A percentile compares a stretch with the other conserved stretches of the same genome.
phyloP scores from a whole-genome alignment of 2,888 invertebrate species.

The Lysandra coridon region DNA sequence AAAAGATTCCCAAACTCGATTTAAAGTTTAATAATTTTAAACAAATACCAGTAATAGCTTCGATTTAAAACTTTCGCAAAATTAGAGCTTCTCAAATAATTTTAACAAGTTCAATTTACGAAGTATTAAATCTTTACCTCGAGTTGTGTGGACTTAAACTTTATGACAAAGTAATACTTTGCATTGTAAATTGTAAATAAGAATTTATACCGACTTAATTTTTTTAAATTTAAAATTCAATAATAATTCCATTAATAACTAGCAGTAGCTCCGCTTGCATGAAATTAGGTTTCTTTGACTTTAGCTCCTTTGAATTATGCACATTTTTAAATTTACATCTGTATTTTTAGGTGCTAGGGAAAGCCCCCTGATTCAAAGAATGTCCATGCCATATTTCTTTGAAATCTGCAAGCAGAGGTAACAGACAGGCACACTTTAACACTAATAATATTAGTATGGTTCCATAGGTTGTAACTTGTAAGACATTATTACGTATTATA shows the following conservation, averaged over 20 bases:
- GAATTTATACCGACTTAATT: background rate
- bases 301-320: no score
- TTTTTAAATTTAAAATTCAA: background rate
- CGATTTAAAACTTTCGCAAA: background rate
- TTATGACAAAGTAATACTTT: background rate
- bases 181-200: background rate
- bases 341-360: no score
- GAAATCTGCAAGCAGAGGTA: no score
- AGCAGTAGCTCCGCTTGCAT: no score
- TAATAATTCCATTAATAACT: background rate
- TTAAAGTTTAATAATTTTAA: background rate
- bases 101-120: slow-evolving; percentile 9
- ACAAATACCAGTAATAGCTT: slow-evolving; percentile 12
- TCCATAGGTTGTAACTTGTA: background rate
- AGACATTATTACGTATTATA: background rate
- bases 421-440: no score
- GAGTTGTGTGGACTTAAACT: slow-evolving; percentile 14
- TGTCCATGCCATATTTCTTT: no score
- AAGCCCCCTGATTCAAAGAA: no score
- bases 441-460: no score
- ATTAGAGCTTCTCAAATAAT: slow-evolving; percentile 5
- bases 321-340: no score
- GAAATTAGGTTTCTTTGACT: no score
- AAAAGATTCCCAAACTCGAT: background rate
- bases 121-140: background rate